Base-by-base conservation (phyloP, 2,113 vertebrate species). In the Callopanchax toddi region DNA sequence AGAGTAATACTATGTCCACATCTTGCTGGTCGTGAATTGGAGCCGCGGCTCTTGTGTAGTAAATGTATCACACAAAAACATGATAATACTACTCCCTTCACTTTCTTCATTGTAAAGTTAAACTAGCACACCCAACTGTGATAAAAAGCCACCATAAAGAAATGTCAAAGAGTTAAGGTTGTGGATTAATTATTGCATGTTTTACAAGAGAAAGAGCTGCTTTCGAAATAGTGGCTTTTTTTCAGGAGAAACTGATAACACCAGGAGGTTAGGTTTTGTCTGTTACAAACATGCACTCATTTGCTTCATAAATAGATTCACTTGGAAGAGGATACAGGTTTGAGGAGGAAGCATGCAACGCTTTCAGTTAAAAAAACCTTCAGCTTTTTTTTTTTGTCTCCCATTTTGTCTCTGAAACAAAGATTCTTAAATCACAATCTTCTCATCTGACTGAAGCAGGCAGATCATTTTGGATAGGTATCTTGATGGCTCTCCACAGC, bases 151-250 rank as follows among this genome's bases (percentile, higher is more conserved):
- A 83, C 66, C 78, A 69, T 64, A 83, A 79, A 86, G 77, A 59
- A 54, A 88, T 20, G 71, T 75, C 36, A 73, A 85, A 82, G 80
- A 69, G 78, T 86, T 79, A 89, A 89, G 81, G 82, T 84, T 87
- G 83, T 82, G 87, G 87, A 91, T 90, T 87, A 83, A 92, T 93
- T 93, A 92, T 93, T 93, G 92, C 92, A 92, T 91, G 89, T 91
- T 87, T 91, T 87, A 83, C 76, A 86, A 88, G 87, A 87, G 66
- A 76, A 70, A 76, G 71, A 65, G 62, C 71, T 79, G 42, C 72
- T 76, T 74, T 80, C 61, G 55, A 83, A 82, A 86, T 58, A 59
- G 66, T 85, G 73, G 74, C 64, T 71, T 72, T 76, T 64, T 81
- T 84, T 65, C 70, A 64, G 75, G 86, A 91, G 73, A 76, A 78